phyloP scores from a whole-genome alignment of 2,113 vertebrate genomes.

The Brachypteracias leptosomus region DNA sequence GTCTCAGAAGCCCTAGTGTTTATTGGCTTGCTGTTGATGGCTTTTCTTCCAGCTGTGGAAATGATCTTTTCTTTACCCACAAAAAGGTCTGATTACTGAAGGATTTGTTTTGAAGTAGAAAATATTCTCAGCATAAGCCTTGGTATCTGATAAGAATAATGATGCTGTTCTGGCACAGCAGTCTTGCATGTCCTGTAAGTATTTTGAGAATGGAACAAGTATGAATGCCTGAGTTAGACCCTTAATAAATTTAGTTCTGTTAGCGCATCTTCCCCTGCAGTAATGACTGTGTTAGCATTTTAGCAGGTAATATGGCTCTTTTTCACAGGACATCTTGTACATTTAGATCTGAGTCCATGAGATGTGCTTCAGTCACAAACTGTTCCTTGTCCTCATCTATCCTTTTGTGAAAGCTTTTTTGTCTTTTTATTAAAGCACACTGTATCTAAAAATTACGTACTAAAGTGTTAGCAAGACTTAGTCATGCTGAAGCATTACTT shows the following conservation, averaged over 20 bases:
- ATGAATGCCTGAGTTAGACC: not conserved
- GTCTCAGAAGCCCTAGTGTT: not conserved
- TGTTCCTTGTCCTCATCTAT: not conserved
- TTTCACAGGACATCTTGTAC: not conserved
- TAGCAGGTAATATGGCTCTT: not conserved
- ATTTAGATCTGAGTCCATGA: not conserved
- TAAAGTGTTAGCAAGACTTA: not conserved
- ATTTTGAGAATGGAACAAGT: not conserved
- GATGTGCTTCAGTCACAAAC: not conserved
- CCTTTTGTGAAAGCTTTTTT: not conserved
- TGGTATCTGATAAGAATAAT: conserved; percentile 16
- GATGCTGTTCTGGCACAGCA: not conserved
- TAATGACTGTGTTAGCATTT: not conserved
- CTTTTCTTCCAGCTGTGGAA: conserved; percentile 35
- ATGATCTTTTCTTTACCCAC: not conserved
- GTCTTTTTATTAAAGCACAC: not conserved
- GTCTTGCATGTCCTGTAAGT: not conserved
- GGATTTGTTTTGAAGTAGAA: conserved; percentile 35
- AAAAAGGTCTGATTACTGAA: not conserved
- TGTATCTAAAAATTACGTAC: not conserved
- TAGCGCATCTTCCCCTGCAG: not conserved
- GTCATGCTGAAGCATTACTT: not conserved
- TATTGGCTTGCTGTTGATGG: not conserved
- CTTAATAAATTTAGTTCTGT: not conserved
- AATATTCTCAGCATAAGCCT: not conserved